Evolutionary conservation across 1,140 invertebrate genomes (phyloP).

Genomic region (Drosophila seguyi): DNA sequence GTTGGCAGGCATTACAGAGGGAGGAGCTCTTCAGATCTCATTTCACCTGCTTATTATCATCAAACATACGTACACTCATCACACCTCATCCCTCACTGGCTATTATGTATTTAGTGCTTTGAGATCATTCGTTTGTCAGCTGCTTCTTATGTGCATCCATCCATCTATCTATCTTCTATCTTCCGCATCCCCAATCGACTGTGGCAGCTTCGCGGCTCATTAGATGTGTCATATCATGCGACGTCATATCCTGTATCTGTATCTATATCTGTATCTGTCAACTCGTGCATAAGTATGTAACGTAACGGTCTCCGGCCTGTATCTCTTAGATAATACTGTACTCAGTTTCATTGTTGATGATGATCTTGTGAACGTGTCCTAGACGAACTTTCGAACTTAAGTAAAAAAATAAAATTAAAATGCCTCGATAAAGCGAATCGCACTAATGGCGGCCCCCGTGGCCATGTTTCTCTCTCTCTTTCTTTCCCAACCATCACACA

Average conservation of each 20-base stretch:
- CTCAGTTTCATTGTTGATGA: conserved; percentile 45
- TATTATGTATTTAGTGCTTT: conserved; percentile 41
- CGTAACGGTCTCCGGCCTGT: conserved; percentile 44
- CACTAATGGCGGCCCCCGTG: conserved; percentile 73
- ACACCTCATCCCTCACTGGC: conserved; percentile 28
- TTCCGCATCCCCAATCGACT: conserved; percentile 23
- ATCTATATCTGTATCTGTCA: conserved; percentile 40
- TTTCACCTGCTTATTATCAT: conserved; percentile 26
- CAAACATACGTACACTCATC: conserved; percentile 14
- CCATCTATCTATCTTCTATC: conserved; percentile 43
- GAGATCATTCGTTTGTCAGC: conserved; percentile 30
- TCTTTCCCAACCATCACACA: conserved; percentile 47
- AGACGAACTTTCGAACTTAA: conserved; percentile 25
- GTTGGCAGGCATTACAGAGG: conserved; percentile 20
- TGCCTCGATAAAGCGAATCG: conserved; percentile 36
- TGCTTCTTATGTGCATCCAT: conserved; percentile 55
- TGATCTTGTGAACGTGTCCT: conserved; percentile 53
- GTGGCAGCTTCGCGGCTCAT: conserved; percentile 23
- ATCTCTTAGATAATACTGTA: conserved; percentile 42
- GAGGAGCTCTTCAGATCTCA: conserved; percentile 33
- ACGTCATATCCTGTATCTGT: conserved; percentile 48
- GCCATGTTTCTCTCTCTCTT: conserved; percentile 56
- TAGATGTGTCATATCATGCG: conserved; percentile 48
- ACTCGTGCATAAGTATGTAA: conserved; percentile 57
- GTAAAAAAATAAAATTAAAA: conserved; percentile 21